Evolutionary conservation across 2,888 invertebrate genomes (phyloP), one percentile per base, ranked within the genome.

Genomic region (Macrophya alboannulata): DNA sequence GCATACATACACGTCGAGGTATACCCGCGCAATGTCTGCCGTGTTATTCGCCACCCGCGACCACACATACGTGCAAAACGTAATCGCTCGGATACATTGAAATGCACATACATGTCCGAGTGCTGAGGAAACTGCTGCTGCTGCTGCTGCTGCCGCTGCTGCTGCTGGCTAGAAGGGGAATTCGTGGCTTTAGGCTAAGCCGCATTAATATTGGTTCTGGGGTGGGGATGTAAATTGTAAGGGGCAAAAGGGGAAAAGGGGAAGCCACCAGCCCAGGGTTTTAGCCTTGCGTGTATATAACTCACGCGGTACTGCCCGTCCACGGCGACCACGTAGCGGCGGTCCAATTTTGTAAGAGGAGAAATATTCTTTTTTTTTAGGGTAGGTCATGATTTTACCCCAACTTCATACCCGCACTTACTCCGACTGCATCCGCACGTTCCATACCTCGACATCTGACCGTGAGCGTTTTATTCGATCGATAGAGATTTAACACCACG

Each of bases 281-380:
- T 55, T 62, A 12, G 21, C 62, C 10, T 43, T 21, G 43, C 86
- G 85, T 72, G 85, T 86, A 55, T 55, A 55, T 55, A 55, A 55
- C 55, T 55, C 55, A 55, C 55, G n/a, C 55, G n/a, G 6, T 31
- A 31, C 31, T 2, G 31, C 31, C 3, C 31, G 1, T 31, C 45
- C 17, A 21, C 81, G 48, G 8, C 55, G 31, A 2, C 31, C 31
- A 31, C 31, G 31, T 31, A 31, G 31, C 31, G 31, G 31, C 48
- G 88, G 85, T 31, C 10, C n/a, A 31, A 15, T 59, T 31, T 65
- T 37, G 65, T 37, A 76, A 85, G 86, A 86, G 88, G 88, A 88
- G 87, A 55, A 65, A 71, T 31, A 31, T 31, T 31, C 31, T 31
- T 31, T 31, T 31, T 31, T 59, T 85, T 71, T 84, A 45, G 85